Percentiles rank a stretch among this genome's conserved stretches.
Conservation (phyloP, 2,888 invertebrate genomes). For the Sepioteuthis lessoniana region DNA sequence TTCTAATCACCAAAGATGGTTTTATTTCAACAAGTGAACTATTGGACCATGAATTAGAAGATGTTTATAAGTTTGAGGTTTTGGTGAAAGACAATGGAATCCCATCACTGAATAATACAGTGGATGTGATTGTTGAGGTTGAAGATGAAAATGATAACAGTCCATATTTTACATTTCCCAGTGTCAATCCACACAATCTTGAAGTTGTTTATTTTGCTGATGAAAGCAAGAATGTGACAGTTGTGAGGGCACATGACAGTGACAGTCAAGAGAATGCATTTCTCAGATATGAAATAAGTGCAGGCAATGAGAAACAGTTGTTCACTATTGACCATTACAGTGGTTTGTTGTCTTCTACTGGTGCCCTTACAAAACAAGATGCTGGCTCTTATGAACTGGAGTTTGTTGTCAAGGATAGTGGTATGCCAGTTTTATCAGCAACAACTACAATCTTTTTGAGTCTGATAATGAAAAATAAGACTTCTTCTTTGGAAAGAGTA, state of each 20-base stretch:
- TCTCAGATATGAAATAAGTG: not conserved
- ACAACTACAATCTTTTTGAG: conserved; percentile 23
- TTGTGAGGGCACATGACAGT: conserved; percentile 33
- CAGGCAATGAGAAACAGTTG: conserved; percentile 33
- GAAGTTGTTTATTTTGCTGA: not conserved
- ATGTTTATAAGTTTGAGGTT: conserved; percentile 13
- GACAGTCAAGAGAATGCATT: conserved; percentile 33
- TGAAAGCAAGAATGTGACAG: conserved; percentile 11
- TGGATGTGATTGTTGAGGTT: conserved; percentile 21
- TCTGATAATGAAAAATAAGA: not conserved
- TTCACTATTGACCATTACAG: conserved; percentile 14
- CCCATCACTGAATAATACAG: conserved; percentile 23
- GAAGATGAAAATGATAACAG: conserved; percentile 23
- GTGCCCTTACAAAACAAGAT: conserved; percentile 33
- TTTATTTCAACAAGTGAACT: not conserved
- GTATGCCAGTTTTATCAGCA: not conserved
- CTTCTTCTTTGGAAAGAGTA: not conserved
- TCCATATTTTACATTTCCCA: conserved; percentile 33
- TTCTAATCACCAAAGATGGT: not conserved
- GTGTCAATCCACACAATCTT: not conserved
- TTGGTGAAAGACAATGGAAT: conserved; percentile 14
- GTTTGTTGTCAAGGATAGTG: not conserved
- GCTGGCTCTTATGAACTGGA: conserved; percentile 1
- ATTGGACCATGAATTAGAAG: conserved; percentile 33
- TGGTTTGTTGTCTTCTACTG: conserved; percentile 33